These are phyloP conservation scores for Drosophila repletoides DNA, from an alignment of 1,140 invertebrate genomes.

Conservation along the genomic window DNA sequence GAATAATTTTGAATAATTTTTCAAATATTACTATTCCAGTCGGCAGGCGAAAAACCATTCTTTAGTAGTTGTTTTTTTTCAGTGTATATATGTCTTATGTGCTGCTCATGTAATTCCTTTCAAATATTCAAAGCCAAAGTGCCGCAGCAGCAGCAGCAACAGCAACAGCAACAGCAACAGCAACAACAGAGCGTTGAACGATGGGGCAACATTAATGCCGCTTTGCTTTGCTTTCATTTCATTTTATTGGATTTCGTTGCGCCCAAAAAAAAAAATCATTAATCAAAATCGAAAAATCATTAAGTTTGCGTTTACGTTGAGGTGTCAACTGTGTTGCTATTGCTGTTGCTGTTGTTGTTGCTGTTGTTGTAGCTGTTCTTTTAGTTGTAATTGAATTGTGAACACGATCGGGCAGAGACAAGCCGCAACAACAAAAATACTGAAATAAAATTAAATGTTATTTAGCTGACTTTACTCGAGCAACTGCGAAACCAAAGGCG, in stretches of 20 bases:
- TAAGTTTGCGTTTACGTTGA: constrained; percentile 54
- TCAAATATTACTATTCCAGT: too few species aligned
- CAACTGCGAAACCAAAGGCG: not conserved
- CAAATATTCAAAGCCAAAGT: constrained; percentile 42
- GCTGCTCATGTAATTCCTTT: constrained; percentile 21
- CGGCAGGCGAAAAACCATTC: too few species aligned
- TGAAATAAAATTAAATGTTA: constrained; percentile 50
- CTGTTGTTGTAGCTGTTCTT: constrained; percentile 41
- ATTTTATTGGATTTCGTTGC: constrained; percentile 38
- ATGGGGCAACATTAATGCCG: constrained; percentile 29
- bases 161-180: constrained; percentile 3
- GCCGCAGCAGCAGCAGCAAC: constrained; percentile 18
- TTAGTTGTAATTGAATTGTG: constrained; percentile 74
- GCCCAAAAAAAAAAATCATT: constrained; percentile 46
- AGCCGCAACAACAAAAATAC: constrained; percentile 20
- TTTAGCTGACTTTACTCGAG: constrained; percentile 7
- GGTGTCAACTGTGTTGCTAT: constrained; percentile 59
- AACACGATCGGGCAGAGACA: constrained; percentile 31
- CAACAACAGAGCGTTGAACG: not conserved
- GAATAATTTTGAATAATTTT: too few species aligned
- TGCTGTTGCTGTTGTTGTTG: constrained; percentile 17
- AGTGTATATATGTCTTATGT: too few species aligned
- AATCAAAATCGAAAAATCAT: constrained; percentile 73
- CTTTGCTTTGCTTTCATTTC: constrained; percentile 36
- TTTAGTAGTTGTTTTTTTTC: too few species aligned